Evolutionary conservation across 2,888 invertebrate species (phyloP), one percentile per base, ranked within the genome.

Genomic region (Drosophila dives): DNA sequence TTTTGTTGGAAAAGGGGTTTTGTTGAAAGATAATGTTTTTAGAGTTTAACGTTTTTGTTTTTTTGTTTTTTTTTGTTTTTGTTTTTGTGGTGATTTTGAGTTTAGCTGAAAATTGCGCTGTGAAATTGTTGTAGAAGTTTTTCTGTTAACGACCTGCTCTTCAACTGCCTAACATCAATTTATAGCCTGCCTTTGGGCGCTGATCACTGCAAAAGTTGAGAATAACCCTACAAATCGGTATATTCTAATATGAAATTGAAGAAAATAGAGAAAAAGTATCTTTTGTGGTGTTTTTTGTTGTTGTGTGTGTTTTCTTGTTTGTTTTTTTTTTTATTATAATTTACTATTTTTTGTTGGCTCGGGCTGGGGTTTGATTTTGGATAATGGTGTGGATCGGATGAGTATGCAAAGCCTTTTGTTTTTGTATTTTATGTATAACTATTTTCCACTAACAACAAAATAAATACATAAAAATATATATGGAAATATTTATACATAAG

Each of bases 381-480:
- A 61, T 70, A 71, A 69, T 75, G 80, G 79, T 81, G 80, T 76
- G 81, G 72, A 77, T 66, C 61, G 74, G 84, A 91, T 91, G 91
- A 91, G 85, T 90, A 91, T 90, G 91, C 90, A 77, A 91, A 92
- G 91, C 91, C 72, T 82, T 82, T 69, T 66, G 45, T 76, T 64
- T 63, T 70, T 36, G 6, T 70, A 72, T 86, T 82, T 86, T 87
- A 81, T 91, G 84, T 87, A 80, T 79, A 82, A 77, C 75, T 86
- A 83, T 79, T 85, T 72, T 91, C 81, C 82, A 87, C 81, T 83
- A 81, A 75, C 77, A 77, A 73, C 79, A 83, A 86, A 65, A 74
- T 75, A 77, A 72, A 75, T 79, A 81, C 86, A 87, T 71, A 82
- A 81, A 75, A 79, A 68, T 77, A 60, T 77, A 60, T 72, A 77